Evolutionary conservation across 1,140 invertebrate genomes (phyloP).

Genomic region (Leptoteleia sp.): DNA sequence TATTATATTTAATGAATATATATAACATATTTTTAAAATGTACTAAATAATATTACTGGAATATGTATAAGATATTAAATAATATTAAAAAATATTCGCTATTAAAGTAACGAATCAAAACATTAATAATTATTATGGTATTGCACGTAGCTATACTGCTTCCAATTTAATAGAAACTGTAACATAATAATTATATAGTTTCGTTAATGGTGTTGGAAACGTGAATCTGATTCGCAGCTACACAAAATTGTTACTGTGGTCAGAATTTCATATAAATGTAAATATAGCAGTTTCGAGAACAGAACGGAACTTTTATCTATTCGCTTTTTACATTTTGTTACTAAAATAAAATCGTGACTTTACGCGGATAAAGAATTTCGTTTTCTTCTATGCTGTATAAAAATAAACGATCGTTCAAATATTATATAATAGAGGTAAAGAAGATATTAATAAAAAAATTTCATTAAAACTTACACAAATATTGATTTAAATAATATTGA

Average conservation of each 20-base stretch:
- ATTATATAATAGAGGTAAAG: too few relatives aligned
- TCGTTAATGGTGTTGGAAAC: slow-evolving; percentile 1
- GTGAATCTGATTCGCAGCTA: slow-evolving; percentile 2
- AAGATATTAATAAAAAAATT: too few relatives aligned
- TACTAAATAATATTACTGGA: too few relatives aligned
- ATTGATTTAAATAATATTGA: too few relatives aligned
- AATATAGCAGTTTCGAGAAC: slow-evolving; percentile 13
- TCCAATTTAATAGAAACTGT: slow-evolving; percentile 4
- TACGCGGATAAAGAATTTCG: slow-evolving; percentile 1
- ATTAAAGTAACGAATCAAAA: too few relatives aligned
- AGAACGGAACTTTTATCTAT: slow-evolving; percentile 24
- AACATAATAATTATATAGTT: slow-evolving; percentile 18
- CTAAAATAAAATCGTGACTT: background rate
- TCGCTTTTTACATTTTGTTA: slow-evolving; percentile 21
- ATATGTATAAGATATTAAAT: too few relatives aligned
- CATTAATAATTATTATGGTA: too few relatives aligned
- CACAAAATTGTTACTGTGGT: background rate
- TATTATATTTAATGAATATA: too few relatives aligned
- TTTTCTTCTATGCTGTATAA: background rate
- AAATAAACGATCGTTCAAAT: background rate
- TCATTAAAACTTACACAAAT: too few relatives aligned
- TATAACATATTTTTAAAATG: too few relatives aligned
- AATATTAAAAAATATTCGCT: too few relatives aligned
- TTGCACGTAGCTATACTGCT: background rate
- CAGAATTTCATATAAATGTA: slow-evolving; percentile 40